These are phyloP conservation scores for Otocyon megalotis DNA, from an alignment of 2,113 vertebrate species.

Conservation along the genomic window DNA sequence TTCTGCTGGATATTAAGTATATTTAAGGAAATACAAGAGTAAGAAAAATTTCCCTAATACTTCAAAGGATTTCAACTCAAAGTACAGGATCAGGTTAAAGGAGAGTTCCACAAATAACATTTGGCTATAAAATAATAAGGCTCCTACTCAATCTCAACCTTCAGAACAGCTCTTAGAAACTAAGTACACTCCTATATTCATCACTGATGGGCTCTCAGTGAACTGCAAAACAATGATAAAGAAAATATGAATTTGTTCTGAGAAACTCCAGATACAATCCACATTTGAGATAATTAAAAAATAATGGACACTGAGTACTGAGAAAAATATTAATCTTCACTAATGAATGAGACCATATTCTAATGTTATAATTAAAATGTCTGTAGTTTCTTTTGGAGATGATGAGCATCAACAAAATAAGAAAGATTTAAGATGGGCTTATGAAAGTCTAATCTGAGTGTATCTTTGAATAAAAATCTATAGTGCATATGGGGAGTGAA, in stretches of 20 bases:
- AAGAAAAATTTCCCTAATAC: neutral
- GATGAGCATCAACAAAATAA: conserved; percentile 17
- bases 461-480: neutral
- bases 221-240: conserved; percentile 23
- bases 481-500: neutral
- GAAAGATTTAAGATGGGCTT: neutral
- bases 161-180: neutral
- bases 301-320: neutral
- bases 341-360: neutral
- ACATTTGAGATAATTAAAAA: conserved; percentile 49
- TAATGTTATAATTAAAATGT: conserved; percentile 49
- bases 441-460: neutral
- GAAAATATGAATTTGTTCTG: neutral
- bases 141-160: neutral
- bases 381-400: neutral
- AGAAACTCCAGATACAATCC: neutral
- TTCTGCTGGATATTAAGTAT: neutral
- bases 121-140: neutral
- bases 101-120: neutral
- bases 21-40: neutral
- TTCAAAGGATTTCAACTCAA: neutral
- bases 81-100: neutral
- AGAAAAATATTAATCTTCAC: conserved; percentile 20
- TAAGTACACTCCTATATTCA: neutral
- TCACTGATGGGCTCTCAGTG: neutral